Evolutionary conservation across 2,888 invertebrate species (phyloP), one percentile per base, ranked within the genome.

Genomic region (Drosophila cognata): DNA sequence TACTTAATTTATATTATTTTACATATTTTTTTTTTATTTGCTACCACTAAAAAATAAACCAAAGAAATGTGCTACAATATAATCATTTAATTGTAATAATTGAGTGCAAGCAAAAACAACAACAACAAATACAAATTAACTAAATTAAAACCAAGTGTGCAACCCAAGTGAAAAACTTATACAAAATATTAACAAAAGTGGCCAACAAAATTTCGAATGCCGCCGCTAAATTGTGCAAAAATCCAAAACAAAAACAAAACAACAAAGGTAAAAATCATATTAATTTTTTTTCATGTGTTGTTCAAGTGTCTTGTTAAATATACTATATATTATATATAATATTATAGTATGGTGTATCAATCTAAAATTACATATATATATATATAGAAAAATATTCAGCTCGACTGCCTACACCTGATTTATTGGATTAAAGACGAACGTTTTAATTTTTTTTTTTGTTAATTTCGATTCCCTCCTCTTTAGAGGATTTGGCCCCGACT

Each of bases 161-260:
- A 36, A 38, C 18, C 52, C 51, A 70, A 75, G 59, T 76, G 73
- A 72, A 63, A 63, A 74, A 74, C 72, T 63, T 38, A 65, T 53
- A 60, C 59, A 35, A 52, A 61, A 69, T 58, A 61, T 16, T 28
- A 36, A n/a, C n/a, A 51, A 60, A 35, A 58, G 52, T 60, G 58
- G 57, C 36, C 41, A 69, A 35, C 53, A 68, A 59, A 64, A 66
- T 36, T 86, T 72, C 84, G 78, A 88, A 84, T 84, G 84, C 89
- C 84, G 84, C 71, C 84, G 84, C 89, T 78, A 79, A 84, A 87
- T 74, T 88, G 60, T 81, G 52, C 50, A 65, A 72, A 59, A 58
- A 70, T 62, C 60, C 66, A 81, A 78, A 76, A 56, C 71, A 71
- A 68, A 81, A 68, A 35, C 61, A 79, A 77, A 79, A 77, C 38